Conservation (phyloP, 2,797 vertebrate genomes). For the Poecilia velifera region DNA sequence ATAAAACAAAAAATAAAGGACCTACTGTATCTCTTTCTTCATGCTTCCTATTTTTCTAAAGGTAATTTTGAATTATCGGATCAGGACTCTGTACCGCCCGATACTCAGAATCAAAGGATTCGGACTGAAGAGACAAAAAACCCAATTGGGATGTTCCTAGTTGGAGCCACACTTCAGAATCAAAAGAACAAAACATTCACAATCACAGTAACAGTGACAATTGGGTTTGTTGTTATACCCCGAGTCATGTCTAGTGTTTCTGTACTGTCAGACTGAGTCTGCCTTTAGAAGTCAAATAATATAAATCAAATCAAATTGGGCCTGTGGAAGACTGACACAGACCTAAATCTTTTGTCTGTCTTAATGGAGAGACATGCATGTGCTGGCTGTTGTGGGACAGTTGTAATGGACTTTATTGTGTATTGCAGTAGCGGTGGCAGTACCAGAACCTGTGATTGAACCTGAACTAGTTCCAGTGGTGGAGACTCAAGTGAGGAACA, state of each 20-base stretch:
- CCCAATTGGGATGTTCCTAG: no score
- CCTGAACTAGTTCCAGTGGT: constrained; percentile 83
- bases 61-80: no score
- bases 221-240: neutral
- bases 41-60: no score
- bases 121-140: no score
- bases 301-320: neutral
- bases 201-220: neutral
- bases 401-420: neutral
- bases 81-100: no score
- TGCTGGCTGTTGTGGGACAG: neutral
- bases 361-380: neutral
- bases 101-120: no score
- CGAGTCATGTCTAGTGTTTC: neutral
- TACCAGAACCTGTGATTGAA: constrained; percentile 29
- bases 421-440: constrained; percentile 51
- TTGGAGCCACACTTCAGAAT: neutral
- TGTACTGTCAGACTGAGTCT: neutral
- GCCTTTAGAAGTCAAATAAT: neutral
- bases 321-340: neutral
- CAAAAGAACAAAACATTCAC: neutral
- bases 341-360: neutral
- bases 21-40: no score
- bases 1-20: no score
- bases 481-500: constrained; percentile 87